Evolutionary conservation across 1,140 invertebrate genomes (phyloP).

Genomic region (Macrobrachium rosenbergii): DNA sequence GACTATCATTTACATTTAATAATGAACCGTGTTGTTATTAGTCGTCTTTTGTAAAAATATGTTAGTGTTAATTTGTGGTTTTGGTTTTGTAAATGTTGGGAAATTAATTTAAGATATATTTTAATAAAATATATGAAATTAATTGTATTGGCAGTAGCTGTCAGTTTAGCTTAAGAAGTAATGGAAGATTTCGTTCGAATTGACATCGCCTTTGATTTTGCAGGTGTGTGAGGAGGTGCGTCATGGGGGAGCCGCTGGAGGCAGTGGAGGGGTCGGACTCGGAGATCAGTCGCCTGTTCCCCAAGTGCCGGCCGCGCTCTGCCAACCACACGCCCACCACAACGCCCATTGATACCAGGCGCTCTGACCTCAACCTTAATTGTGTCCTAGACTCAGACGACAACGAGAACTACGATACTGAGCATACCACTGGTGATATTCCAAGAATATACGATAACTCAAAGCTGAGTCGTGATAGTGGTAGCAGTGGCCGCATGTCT

Average conservation of each 20-base stretch:
- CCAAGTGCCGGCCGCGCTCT: conserved; percentile 81
- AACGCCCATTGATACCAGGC: conserved; percentile 70
- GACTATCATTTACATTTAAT: too few species aligned
- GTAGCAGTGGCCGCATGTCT: conserved; percentile 66
- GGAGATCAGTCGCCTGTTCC: conserved; percentile 84
- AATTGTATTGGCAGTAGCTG: too few species aligned
- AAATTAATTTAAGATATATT: too few species aligned
- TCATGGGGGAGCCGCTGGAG: conserved; percentile 66
- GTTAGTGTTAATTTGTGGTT: too few species aligned
- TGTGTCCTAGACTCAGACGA: conserved; percentile 65
- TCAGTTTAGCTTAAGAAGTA: too few species aligned
- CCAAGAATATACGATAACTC: conserved; percentile 63
- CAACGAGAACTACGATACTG: conserved; percentile 66
- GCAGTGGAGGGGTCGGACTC: conserved; percentile 66
- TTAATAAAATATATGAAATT: too few species aligned
- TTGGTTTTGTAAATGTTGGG: too few species aligned
- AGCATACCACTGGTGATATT: conserved; percentile 47
- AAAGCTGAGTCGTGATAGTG: conserved; percentile 66
- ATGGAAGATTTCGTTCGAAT: too few species aligned
- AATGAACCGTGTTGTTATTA: too few species aligned
- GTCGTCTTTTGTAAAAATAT: too few species aligned
- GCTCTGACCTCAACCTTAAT: conserved; percentile 68
- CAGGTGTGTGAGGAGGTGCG: conserved; percentile 50
- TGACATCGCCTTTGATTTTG: not conserved
- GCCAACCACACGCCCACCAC: conserved; percentile 67